A percentile compares a stretch with the other conserved stretches of the same genome.
Evolutionary conservation across 2,888 invertebrate species (phyloP).

Genomic region (Parapristionchus giblindavisi): DNA sequence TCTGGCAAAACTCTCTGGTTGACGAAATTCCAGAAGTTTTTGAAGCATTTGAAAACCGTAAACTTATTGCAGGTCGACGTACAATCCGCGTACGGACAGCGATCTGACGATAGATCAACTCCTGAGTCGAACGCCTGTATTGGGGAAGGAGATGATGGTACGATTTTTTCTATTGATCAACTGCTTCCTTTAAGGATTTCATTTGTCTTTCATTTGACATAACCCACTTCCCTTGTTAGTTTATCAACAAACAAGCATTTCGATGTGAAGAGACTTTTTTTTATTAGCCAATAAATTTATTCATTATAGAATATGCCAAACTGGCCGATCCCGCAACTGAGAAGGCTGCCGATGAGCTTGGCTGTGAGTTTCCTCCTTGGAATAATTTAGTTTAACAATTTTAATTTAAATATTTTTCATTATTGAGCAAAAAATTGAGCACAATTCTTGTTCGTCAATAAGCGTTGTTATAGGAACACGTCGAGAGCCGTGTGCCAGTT

Average conservation of each 20-base stretch:
- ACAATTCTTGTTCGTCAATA: not conserved
- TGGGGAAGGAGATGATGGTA: not conserved
- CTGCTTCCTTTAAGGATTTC: not conserved
- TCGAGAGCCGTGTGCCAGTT: not conserved
- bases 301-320: not conserved
- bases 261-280: no score
- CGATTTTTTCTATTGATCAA: not conserved
- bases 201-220: not conserved
- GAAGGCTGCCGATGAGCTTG: not conserved
- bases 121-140: not conserved
- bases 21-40: no score
- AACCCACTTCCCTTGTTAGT: not conserved
- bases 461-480: slow-evolving; percentile 5
- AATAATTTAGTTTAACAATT: not conserved
- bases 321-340: not conserved
- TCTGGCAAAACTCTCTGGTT: no score
- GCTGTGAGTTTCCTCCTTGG: not conserved
- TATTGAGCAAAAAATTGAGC: not conserved
- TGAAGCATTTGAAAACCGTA: not conserved
- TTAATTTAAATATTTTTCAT: not conserved
- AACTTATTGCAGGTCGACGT: not conserved
- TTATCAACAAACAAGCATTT: not conserved
- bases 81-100: slow-evolving; percentile 2
- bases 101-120: not conserved
- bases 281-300: no score